Evolutionary conservation across 2,113 vertebrate genomes (phyloP).

Genomic region (Chrysemys picta): DNA sequence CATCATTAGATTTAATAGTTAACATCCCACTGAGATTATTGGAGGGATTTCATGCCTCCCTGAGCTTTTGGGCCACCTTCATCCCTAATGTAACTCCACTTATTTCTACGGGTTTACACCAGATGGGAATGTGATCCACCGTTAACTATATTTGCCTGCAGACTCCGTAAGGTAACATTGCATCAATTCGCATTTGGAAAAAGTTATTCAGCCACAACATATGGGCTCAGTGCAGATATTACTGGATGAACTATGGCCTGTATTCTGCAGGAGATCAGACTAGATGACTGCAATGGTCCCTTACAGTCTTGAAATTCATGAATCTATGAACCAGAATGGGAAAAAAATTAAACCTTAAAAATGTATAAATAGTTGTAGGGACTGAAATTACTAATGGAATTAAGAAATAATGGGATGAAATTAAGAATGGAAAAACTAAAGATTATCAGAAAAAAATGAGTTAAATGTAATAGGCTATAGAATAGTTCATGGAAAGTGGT

Average conservation of each 20-base stretch:
- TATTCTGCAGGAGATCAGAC: background rate
- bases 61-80: background rate
- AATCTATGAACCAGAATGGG: background rate
- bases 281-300: background rate
- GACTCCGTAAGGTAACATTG: background rate
- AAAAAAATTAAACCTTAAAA: background rate
- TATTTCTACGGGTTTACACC: background rate
- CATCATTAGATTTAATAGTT: background rate
- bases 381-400: background rate
- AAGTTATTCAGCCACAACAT: background rate
- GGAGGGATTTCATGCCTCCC: background rate
- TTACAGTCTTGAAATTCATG: background rate
- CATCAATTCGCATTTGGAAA: background rate
- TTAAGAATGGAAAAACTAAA: background rate
- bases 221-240: background rate
- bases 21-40: background rate
- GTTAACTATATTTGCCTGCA: background rate
- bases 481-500: background rate
- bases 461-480: background rate
- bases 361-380: background rate
- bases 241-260: background rate
- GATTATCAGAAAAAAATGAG: background rate
- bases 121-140: background rate
- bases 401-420: background rate
- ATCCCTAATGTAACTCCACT: background rate